Evolutionary conservation across 2,888 invertebrate genomes (phyloP).

Genomic region (Drosophila lacicola): DNA sequence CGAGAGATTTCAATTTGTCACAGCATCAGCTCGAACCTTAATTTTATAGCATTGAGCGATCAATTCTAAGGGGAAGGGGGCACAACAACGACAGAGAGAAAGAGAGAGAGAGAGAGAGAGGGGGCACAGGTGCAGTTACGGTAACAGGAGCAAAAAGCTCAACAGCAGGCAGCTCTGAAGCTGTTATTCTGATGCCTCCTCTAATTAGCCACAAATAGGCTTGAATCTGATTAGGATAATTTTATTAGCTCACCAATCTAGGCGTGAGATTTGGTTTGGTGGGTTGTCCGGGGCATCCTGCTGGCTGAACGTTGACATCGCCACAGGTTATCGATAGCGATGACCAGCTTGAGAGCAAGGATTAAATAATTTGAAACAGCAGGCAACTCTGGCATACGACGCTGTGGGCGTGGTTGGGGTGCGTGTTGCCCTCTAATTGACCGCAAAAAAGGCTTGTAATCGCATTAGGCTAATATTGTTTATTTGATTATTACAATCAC

Average conservation of each 20-base stretch:
- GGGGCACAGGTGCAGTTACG: conserved; percentile 20
- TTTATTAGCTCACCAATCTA: neutral
- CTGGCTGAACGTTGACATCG: conserved; percentile 12
- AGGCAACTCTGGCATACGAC: neutral
- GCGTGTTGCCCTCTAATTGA: conserved; percentile 60
- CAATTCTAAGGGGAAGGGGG: neutral
- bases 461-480: conserved; percentile 63
- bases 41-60: conserved; percentile 10
- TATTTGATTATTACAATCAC: conserved; percentile 65
- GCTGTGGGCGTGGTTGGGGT: neutral
- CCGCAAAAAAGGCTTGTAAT: conserved; percentile 63
- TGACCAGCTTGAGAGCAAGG: neutral
- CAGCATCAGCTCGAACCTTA: conserved; percentile 32
- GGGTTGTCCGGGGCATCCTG: neutral
- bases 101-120: neutral
- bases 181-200: neutral
- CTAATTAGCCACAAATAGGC: neutral
- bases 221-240: neutral
- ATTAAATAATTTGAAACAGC: conserved; percentile 3
- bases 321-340: conserved; percentile 27
- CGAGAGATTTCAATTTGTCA: conserved; percentile 44
- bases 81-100: neutral
- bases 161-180: neutral
- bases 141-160: neutral
- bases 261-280: too few relatives aligned